Evolutionary conservation across 2,797 vertebrate genomes (phyloP).

Genomic region (Myotis pilosus): DNA sequence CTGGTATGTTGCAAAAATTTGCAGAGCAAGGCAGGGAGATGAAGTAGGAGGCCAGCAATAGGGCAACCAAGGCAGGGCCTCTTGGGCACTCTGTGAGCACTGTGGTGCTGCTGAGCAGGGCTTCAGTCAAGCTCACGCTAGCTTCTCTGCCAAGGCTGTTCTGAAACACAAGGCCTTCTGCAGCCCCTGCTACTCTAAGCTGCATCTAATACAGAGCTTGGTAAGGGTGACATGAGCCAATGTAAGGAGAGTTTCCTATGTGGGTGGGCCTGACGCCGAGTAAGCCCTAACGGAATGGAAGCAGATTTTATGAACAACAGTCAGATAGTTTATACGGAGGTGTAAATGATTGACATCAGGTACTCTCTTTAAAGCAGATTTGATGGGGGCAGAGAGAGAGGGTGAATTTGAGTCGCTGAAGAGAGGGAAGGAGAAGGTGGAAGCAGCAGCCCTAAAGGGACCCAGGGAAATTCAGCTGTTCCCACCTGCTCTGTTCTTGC

Average conservation of each 20-base stretch:
- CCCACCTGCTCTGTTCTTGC: not conserved
- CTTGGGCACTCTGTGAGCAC: accelerated
- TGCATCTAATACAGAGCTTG: not conserved
- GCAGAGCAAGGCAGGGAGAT: not conserved
- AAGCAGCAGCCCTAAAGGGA: not conserved
- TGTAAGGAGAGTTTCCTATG: not conserved
- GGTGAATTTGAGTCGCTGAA: not conserved
- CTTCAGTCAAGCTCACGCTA: not conserved
- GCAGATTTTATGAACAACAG: not conserved
- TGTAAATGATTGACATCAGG: not conserved
- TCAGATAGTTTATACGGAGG: not conserved
- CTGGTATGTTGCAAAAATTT: not conserved
- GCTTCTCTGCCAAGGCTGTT: not conserved
- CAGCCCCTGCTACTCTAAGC: not conserved
- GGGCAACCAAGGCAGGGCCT: not conserved
- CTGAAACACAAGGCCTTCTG: not conserved
- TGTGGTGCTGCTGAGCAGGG: not conserved
- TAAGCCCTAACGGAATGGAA: not conserved
- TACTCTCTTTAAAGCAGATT: not conserved
- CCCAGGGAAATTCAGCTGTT: not conserved
- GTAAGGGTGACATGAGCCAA: not conserved
- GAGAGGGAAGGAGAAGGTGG: not conserved
- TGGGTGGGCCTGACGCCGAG: not conserved
- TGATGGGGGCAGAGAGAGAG: not conserved
- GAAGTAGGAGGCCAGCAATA: not conserved